Evolutionary conservation across 2,797 vertebrate genomes (phyloP), one percentile per base, ranked within the genome.

Genomic region (Galago senegalensis): DNA sequence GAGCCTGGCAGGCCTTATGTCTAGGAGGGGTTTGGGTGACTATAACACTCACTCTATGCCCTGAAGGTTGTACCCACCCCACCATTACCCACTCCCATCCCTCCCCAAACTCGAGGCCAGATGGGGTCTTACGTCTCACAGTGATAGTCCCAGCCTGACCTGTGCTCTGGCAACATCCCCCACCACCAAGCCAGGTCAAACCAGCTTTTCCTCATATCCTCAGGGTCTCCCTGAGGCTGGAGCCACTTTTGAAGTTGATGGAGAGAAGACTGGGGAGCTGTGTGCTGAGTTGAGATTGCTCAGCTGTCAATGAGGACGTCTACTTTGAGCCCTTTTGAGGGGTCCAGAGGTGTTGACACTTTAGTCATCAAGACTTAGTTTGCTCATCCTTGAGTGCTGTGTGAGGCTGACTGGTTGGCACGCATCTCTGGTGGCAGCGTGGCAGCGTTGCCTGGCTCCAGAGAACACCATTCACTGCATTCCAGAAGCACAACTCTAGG

Each of bases 221-320:
- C 1, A 8, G 65, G 31, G 69, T 56, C 46, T 87, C 25, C 37
- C 63, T 1, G 65, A 61, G 70, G 65, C 65, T 40, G 60, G 34
- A 72, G 85, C 63, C 76, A 94, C 93, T 96, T 97, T 96, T 97
- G 97, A 97, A 95, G 97, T 90, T 29, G 75, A 53, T 58, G 23
- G 46, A 90, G 81, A 94, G 84, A 96, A 97, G 97, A 95, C 80
- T 91, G 94, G 96, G 96, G 93, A 97, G 91, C 95, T 97, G 89
- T 20, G 31, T 49, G 81, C 72, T 43, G 56, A 95, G 89, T 20
- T 76, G 63, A 85, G 40, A 87, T 88, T 87, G 84, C 81, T 58
- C 61, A 10, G 46, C 87, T 40, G 18, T 90, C 85, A 40, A 2
- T 10, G 92, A 94, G 76, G 72, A 84, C 89, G 56, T 97, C 60